Conservation (phyloP, 1,140 invertebrate genomes). For the Lerema accius region DNA sequence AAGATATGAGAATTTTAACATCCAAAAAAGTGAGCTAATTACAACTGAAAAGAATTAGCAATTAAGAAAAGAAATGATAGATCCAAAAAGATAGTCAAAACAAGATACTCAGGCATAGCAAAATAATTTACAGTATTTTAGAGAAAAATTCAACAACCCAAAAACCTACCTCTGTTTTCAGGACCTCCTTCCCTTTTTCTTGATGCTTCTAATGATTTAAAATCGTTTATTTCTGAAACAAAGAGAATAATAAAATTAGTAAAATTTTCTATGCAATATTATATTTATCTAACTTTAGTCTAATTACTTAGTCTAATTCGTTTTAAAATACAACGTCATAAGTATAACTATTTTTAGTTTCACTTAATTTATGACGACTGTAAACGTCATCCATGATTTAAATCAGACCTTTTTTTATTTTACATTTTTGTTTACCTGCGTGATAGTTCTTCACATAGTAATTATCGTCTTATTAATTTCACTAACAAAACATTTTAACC, state of each 20-base stretch:
- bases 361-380: too few species aligned
- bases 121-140: conserved; percentile 20
- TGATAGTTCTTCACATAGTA: too few species aligned
- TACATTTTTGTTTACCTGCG: too few species aligned
- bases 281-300: too few species aligned
- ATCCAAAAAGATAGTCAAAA: conserved; percentile 9
- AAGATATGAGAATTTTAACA: conserved; percentile 4
- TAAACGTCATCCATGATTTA: too few species aligned
- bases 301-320: too few species aligned
- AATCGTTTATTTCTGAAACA: conserved; percentile 68
- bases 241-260: conserved; percentile 31
- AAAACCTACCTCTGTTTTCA: conserved; percentile 74
- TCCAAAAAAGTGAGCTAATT: conserved; percentile 18
- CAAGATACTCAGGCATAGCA: conserved; percentile 29
- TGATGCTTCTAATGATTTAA: conserved; percentile 66
- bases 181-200: conserved; percentile 75
- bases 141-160: conserved; percentile 13
- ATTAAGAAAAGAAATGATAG: background rate
- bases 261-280: too few species aligned
- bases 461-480: too few species aligned
- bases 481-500: too few species aligned
- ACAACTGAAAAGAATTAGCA: conserved; percentile 12
- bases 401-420: too few species aligned
- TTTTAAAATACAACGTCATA: too few species aligned
- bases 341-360: too few species aligned